Evolutionary conservation across 2,888 invertebrate genomes (phyloP).

Genomic region (Eudasyphora cyanicolor): DNA sequence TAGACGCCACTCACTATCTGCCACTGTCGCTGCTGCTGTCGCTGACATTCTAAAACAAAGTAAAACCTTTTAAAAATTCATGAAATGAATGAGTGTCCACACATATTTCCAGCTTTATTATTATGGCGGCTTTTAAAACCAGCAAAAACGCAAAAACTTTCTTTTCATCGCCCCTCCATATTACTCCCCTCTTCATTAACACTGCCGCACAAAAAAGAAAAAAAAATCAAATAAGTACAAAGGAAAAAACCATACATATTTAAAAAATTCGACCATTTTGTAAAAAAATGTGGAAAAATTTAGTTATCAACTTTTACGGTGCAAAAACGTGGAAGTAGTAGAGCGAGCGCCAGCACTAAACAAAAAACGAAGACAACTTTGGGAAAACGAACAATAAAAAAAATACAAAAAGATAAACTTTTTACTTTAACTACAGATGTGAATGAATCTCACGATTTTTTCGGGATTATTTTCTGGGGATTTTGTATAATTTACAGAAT

Average conservation of each 20-base stretch:
- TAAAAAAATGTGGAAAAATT: slow-evolving; percentile 37
- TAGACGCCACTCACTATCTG: background rate
- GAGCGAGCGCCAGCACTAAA: slow-evolving; percentile 37
- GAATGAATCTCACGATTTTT: background rate
- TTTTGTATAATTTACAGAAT: background rate
- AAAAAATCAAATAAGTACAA: slow-evolving; percentile 29
- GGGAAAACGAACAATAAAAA: slow-evolving; percentile 28
- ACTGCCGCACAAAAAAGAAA: background rate
- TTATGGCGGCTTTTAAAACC: slow-evolving; percentile 58
- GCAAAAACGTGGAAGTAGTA: slow-evolving; percentile 23
- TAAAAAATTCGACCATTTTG: slow-evolving; percentile 57
- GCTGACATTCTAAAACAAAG: slow-evolving; percentile 38
- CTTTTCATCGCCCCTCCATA: background rate
- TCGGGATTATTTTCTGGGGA: background rate
- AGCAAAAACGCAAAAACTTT: slow-evolving; percentile 51
- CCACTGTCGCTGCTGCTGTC: background rate
- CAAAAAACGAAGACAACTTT: background rate
- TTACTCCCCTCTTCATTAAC: background rate
- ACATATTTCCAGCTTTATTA: slow-evolving; percentile 51
- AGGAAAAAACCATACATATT: slow-evolving; percentile 42
- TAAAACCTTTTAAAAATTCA: slow-evolving; percentile 56
- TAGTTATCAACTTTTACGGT: slow-evolving; percentile 47
- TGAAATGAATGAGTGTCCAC: slow-evolving; percentile 42
- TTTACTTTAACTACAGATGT: slow-evolving; percentile 59
- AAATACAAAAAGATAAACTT: slow-evolving; percentile 53